These are phyloP conservation scores for Poeciliopsis occidentalis DNA, from an alignment of 2,113 vertebrate genomes.

Conservation along the genomic window DNA sequence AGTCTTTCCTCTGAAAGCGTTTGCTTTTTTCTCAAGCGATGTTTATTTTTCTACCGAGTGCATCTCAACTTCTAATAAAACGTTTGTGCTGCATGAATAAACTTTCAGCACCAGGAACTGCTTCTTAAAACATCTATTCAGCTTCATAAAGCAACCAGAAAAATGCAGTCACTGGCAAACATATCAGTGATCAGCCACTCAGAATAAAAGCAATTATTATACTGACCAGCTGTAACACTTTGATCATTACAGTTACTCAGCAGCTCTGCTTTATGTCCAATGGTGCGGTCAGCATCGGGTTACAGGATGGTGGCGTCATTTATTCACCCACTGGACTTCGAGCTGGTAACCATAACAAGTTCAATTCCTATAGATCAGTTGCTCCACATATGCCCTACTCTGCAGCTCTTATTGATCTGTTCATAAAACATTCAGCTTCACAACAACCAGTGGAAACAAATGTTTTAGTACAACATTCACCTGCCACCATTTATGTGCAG, in stretches of 20 bases:
- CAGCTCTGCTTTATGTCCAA: constrained; percentile 37
- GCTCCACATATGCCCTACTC: constrained; percentile 17
- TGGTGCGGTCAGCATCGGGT: constrained; percentile 54
- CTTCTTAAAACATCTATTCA: constrained; percentile 20
- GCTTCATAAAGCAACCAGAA: constrained; percentile 5
- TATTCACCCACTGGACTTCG: constrained; percentile 28
- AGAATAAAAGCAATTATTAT: constrained; percentile 10
- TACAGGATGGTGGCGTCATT: constrained; percentile 52
- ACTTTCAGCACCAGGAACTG: background rate
- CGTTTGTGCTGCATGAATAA: constrained; percentile 29
- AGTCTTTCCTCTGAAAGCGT: constrained; percentile 5
- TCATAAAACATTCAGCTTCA: constrained; percentile 49
- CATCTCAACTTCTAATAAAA: constrained; percentile 22
- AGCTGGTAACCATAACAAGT: constrained; percentile 53
- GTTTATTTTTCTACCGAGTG: constrained; percentile 21
- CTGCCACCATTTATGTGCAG: constrained; percentile 13
- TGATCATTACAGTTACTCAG: constrained; percentile 35
- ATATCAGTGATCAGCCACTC: background rate
- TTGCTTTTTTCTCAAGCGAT: constrained; percentile 14
- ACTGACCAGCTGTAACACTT: constrained; percentile 31
- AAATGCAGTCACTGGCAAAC: constrained; percentile 15
- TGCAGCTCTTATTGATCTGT: constrained; percentile 46
- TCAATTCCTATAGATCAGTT: constrained; percentile 51
- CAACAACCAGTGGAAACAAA: constrained; percentile 30
- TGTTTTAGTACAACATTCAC: constrained; percentile 22